Percentiles rank a stretch among this genome's conserved stretches.
Conservation (phyloP, 2,888 invertebrate species). For the Podabrus alpinus region DNA sequence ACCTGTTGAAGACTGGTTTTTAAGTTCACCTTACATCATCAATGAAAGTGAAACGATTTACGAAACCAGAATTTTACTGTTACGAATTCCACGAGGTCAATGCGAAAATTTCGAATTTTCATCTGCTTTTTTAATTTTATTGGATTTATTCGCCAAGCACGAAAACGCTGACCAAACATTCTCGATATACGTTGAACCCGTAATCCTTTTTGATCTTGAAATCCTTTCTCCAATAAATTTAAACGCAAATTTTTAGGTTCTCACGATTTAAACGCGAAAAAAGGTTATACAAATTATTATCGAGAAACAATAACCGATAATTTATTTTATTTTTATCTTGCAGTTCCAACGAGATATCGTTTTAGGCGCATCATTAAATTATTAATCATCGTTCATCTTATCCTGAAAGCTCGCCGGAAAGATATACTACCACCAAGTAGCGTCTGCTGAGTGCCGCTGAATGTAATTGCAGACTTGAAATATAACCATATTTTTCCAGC, state of each 20-base stretch:
- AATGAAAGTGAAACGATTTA: conserved; percentile 13
- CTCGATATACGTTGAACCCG: neutral
- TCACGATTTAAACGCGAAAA: neutral
- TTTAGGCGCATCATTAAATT: neutral
- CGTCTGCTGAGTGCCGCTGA: neutral
- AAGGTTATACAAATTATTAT: neutral
- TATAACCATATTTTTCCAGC: neutral
- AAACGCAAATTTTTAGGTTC: neutral
- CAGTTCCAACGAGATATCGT: neutral
- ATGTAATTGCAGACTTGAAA: neutral
- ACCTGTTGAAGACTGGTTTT: conserved; percentile 9
- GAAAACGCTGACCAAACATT: neutral
- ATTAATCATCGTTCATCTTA: neutral
- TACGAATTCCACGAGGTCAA: neutral
- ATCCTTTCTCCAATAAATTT: neutral
- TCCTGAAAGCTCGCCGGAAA: neutral
- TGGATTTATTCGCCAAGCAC: neutral
- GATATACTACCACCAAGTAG: neutral
- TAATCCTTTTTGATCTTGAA: neutral
- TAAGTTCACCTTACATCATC: conserved; percentile 7
- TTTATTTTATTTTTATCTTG: neutral
- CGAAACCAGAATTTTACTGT: conserved; percentile 1
- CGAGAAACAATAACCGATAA: neutral
- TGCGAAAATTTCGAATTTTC: neutral
- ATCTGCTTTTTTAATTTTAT: neutral